Evolutionary conservation across 2,113 vertebrate species (phyloP), one percentile per base, ranked within the genome.

Genomic region (Zootoca vivipara): DNA sequence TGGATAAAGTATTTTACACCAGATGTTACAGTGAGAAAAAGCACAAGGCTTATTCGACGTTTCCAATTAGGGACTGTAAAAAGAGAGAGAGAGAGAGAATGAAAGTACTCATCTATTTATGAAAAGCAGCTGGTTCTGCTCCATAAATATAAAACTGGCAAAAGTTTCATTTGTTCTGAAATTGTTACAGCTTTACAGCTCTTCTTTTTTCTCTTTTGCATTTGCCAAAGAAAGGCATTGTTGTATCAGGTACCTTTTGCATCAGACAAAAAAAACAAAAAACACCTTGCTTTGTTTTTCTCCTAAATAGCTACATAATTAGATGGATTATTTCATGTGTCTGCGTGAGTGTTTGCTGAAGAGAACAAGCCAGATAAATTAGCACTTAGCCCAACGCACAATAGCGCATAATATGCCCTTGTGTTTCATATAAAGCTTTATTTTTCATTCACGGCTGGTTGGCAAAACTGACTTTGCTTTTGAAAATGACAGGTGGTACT

Each of bases 401-500:
- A 97, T 97, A 95, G 96, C 95, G 93, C 95, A 97, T 97, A 97
- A 97, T 97, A 96, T 97, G 96, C 94, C 96, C 96, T 97, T 98
- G 97, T 97, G 96, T 97, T 98, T 97, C 95, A 91, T 95, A 96
- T 95, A 97, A 97, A 97, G 97, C 96, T 97, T 97, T 97, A 97
- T 97, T 97, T 97, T 96, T 97, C 96, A 97, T 97, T 97, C 96
- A 96, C 91, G 94, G 97, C 96, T 96, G 97, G 97, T 97, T 98
- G 96, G 97, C 96, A 96, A 97, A 97, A 97, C 97, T 97, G 96
- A 97, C 96, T 97, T 97, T 96, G 96, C 97, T 97, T 97, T 97
- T 97, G 97, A 97, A 97, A 96, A 97, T 97, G 97, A 97, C 97
- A 98, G 97, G 98, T 98, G 97, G 97, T 96, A 94, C 95, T 96